Conservation (phyloP, 1,140 invertebrate species). For the Helicorthomorpha holstii region DNA sequence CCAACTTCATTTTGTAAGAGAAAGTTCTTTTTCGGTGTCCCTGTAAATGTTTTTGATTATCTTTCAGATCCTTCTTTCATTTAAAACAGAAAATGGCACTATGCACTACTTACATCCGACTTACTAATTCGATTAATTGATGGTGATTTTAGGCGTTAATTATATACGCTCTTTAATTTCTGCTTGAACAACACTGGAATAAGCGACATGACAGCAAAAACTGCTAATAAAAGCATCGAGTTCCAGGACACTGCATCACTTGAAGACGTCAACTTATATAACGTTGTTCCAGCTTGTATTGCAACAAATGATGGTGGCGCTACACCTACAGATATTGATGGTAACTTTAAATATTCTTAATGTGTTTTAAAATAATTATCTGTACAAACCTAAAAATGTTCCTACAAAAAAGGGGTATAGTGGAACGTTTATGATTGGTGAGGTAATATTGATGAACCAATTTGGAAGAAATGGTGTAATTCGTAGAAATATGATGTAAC, state of each 20-base stretch:
- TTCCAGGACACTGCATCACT: slow-evolving; percentile 76
- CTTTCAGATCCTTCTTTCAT: too few relatives aligned
- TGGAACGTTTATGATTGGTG: slow-evolving; percentile 91
- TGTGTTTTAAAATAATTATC: background rate
- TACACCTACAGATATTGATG: slow-evolving; percentile 82
- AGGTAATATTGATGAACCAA: slow-evolving; percentile 98
- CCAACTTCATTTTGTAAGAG: too few relatives aligned
- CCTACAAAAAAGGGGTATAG: slow-evolving; percentile 81
- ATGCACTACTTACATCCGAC: too few relatives aligned
- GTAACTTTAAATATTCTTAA: too few relatives aligned
- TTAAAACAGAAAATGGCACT: too few relatives aligned
- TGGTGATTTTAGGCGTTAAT: background rate
- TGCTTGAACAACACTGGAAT: slow-evolving; percentile 83
- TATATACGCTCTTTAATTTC: slow-evolving; percentile 50
- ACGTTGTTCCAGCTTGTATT: slow-evolving; percentile 90
- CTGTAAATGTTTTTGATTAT: too few relatives aligned
- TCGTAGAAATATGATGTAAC: slow-evolving; percentile 93
- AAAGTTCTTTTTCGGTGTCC: too few relatives aligned
- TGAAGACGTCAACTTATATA: slow-evolving; percentile 80
- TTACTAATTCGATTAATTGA: too few relatives aligned
- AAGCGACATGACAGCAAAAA: slow-evolving; percentile 66
- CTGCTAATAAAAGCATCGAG: slow-evolving; percentile 54
- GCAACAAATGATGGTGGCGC: slow-evolving; percentile 94
- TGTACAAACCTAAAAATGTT: slow-evolving; percentile 54
- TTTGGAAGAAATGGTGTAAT: slow-evolving; percentile 97